Conservation (phyloP, 2,113 vertebrate genomes). For the Leptosomus discolor region DNA sequence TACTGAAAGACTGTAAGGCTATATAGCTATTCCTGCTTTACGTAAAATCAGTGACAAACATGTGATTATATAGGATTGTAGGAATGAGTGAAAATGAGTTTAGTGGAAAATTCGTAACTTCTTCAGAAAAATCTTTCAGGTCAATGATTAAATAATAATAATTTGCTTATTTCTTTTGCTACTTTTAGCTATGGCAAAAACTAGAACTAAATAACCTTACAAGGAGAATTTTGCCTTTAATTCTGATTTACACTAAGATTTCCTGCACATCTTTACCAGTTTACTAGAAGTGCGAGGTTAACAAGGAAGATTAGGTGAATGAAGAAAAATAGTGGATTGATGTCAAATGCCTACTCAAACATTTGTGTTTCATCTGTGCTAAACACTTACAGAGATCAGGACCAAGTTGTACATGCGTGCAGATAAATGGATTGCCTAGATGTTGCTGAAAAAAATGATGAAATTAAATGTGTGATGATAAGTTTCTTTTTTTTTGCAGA, state of each 20-base stretch:
- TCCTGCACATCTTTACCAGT: background rate
- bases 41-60: accelerated
- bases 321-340: background rate
- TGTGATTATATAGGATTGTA: background rate
- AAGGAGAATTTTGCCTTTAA: background rate
- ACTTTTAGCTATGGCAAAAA: background rate
- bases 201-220: background rate
- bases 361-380: background rate
- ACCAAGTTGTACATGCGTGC: background rate
- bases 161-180: background rate
- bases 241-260: background rate
- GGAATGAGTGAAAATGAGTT: background rate
- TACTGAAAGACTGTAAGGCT: background rate
- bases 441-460: background rate
- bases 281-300: background rate
- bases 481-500: background rate
- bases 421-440: background rate
- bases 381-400: background rate
- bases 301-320: background rate
- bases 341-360: background rate
- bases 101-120: background rate
- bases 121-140: background rate
- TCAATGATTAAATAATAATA: background rate
- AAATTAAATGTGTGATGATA: background rate
- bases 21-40: background rate